A percentile compares a stretch with the other conserved stretches of the same genome.
phyloP scores from a whole-genome alignment of 2,888 invertebrate species.

The Drosophila anomalata region DNA sequence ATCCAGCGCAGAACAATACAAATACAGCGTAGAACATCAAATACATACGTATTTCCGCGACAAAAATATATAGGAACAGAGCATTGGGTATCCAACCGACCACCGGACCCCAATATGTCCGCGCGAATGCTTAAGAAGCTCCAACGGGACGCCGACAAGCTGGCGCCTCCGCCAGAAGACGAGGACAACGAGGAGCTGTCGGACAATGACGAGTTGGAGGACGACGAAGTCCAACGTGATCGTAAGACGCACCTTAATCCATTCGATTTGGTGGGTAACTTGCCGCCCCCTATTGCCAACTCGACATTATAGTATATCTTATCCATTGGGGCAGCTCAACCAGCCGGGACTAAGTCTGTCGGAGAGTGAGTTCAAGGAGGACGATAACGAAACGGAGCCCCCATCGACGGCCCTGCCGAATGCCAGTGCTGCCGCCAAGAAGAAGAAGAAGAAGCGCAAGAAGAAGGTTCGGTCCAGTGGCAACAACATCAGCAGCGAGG shows the following conservation, averaged over 20 bases:
- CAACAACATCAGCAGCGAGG: conserved; percentile 86
- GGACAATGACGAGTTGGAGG: conserved; percentile 84
- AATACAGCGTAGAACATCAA: conserved; percentile 6
- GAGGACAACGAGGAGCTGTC: conserved; percentile 85
- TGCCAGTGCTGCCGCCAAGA: conserved; percentile 85
- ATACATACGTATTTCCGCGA: conserved; percentile 24
- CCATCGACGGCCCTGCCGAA: conserved; percentile 84
- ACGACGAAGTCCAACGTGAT: conserved; percentile 84
- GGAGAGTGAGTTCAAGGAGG: conserved; percentile 89
- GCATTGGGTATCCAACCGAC: conserved; percentile 8
- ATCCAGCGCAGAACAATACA: conserved; percentile 13
- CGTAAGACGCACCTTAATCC: conserved; percentile 87
- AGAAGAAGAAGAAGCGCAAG: conserved; percentile 87
- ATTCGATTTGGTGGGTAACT: conserved; percentile 88
- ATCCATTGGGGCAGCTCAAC: conserved; percentile 84
- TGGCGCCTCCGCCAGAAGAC: conserved; percentile 83
- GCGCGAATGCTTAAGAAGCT: conserved; percentile 88
- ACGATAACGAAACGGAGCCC: conserved; percentile 87
- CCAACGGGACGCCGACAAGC: conserved; percentile 85
- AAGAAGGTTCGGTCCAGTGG: conserved; percentile 85
- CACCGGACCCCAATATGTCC: conserved; percentile 84
- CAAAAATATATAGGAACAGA: conserved; percentile 27
- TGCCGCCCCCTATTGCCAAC: conserved; percentile 17
- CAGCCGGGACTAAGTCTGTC: conserved; percentile 86
- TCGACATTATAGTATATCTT: conserved; percentile 15